A percentile compares a stretch with the other conserved stretches of the same genome.
Conservation (phyloP, 2,797 vertebrate species). For the Coilia nasus region DNA sequence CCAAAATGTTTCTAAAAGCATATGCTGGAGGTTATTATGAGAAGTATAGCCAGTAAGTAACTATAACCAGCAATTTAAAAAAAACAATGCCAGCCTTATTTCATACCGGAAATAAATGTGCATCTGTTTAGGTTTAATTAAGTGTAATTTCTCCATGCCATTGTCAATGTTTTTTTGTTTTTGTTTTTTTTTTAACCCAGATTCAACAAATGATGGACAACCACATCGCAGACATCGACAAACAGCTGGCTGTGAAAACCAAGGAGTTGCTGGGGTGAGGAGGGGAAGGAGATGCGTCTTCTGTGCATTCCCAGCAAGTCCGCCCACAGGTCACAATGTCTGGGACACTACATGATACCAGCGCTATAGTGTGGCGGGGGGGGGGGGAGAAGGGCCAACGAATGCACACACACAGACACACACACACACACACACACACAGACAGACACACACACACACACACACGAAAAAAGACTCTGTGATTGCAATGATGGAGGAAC, state of each 20-base stretch:
- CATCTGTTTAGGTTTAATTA: not conserved
- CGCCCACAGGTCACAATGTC: not conserved
- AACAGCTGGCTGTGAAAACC: constrained; percentile 86
- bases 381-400: constrained; percentile 3
- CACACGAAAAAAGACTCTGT: constrained; percentile 18
- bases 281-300: not conserved
- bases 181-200: constrained; percentile 62
- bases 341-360: constrained; percentile 1
- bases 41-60: too few relatives aligned
- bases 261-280: constrained; percentile 89
- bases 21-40: not conserved
- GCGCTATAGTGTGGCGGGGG: not conserved
- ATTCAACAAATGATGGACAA: constrained; percentile 91
- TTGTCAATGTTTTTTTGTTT: not conserved
- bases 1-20: not conserved
- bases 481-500: constrained; percentile 30
- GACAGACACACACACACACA: not conserved
- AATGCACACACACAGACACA: not conserved
- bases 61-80: not conserved
- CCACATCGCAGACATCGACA: constrained; percentile 81
- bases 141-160: not conserved
- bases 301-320: not conserved
- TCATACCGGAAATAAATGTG: not conserved
- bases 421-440: too few relatives aligned
- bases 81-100: not conserved